Conservation (phyloP, 2,113 vertebrate genomes). For the Falco punctatus region DNA sequence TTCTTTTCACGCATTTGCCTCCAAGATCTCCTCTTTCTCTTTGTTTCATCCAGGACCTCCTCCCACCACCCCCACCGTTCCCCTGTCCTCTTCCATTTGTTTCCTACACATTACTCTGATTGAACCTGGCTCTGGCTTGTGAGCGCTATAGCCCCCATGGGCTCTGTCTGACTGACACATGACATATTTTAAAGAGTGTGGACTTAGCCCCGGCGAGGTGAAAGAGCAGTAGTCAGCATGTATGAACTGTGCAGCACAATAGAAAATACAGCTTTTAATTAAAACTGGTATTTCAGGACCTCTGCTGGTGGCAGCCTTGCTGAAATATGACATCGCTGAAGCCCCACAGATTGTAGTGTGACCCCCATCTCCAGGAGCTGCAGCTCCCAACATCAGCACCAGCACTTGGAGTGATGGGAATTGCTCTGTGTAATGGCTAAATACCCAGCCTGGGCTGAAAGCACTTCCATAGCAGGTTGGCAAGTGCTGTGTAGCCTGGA, state of each 20-base stretch:
- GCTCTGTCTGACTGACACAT: slow-evolving; percentile 13
- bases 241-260: not conserved
- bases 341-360: not conserved
- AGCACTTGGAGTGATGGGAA: not conserved
- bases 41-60: not conserved
- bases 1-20: not conserved
- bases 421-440: not conserved
- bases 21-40: not conserved
- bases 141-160: not conserved
- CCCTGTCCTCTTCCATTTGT: not conserved
- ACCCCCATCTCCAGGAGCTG: not conserved
- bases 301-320: slow-evolving; percentile 46
- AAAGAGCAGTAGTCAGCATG: slow-evolving; percentile 51
- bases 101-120: not conserved
- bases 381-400: not conserved
- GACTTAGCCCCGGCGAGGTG: not conserved
- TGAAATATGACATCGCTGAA: not conserved
- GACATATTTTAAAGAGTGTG: not conserved
- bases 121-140: not conserved
- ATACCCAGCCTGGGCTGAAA: not conserved
- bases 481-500: not conserved
- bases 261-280: slow-evolving; percentile 59
- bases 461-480: not conserved
- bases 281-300: slow-evolving; percentile 55
- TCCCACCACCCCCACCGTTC: not conserved